Evolutionary conservation across 2,888 invertebrate genomes (phyloP), one percentile per base, ranked within the genome.

Genomic region (Eutolmus rufibarbis): DNA sequence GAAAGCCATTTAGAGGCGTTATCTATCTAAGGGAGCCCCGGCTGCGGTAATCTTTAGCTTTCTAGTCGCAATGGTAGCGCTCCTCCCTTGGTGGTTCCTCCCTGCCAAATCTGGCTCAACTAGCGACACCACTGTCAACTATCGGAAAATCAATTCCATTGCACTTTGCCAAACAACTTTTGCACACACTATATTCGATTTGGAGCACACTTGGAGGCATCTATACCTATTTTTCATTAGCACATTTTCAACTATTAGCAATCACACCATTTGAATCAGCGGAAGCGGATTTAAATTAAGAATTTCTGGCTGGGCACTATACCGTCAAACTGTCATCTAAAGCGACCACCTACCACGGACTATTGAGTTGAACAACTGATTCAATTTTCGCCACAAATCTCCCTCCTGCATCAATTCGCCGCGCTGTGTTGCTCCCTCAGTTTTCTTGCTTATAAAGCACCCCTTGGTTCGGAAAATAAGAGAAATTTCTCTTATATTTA

Each of bases 131-230:
- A 51, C 79, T 82, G 82, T 82, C 82, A 82, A 81, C 23, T 51
- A 56, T 56, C 57, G 82, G 66, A 82, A 82, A 82, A 82, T 82
- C 82, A 82, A 82, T 82, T 66, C 37, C n/a, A 82, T 19, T 82
- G 56, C 82, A 82, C 82, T 82, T 82, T 57, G 51, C 28, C 5
- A 51, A 82, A 31, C 28, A 82, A 34, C 19, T n/a, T 46, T 66
- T 66, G 34, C 34, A 81, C 81, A 81, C 82, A 82, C 2, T 82
- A 34, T 82, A 7, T 76, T 5, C 14, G 12, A 56, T 7, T 56
- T 37, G 16, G 16, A 46, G 66, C 66, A 31, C 34, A 37, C 34
- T 46, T 57, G 40, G 19, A 82, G 31, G 37, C n/a, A 34, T 82
- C 57, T 82, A 37, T 82, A 57, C 37, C 66, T 82, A n/a, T 82